Base-by-base conservation (phyloP, 1,140 invertebrate genomes). In the Caenorhabditis remanei region DNA sequence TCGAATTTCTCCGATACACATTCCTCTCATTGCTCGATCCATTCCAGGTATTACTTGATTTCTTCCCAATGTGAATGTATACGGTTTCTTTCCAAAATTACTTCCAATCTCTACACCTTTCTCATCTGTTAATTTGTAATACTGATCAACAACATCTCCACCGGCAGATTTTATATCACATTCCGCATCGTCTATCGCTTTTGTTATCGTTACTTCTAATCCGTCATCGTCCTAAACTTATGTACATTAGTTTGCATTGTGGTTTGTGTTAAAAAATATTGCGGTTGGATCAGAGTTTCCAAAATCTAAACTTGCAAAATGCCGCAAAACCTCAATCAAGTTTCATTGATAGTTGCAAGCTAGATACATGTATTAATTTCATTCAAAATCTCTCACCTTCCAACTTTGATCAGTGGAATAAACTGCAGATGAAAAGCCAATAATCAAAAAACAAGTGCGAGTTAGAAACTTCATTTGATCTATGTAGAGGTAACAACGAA, bases 1-100 rank as follows among this genome's bases (percentile, higher is more conserved):
- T 75, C 91, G 85, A 83, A 93, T 92, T 75, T 92, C 91, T 63
- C 91, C 91, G 79, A 93, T 90, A 83, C 91, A 92, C 91, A 92
- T 92, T n/a, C 91, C 91, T 48, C 88, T 87, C 89, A 90, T 90
- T 9, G 89, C 89, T 53, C 91, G 79, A 63, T 92, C 91, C 91
- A 92, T 92, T 41, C 91, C 91, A 53, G 89, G 65, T 84, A 92
- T 92, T 19, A 92, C 91, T 84, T 93, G 91, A 24, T 71, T 86
- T 79, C 56, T 85, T 21, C 91, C 91, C 41, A 92, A 87, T 16
- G 89, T 92, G 88, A 92, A 92, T 13, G 87, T 89, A 88, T 93
- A 92, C 89, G 91, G 91, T 87, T 90, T 93, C 87, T 90, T 90
- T 86, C 91, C 91, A 65, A 93, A 92, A 88, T 92, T 92, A 43